Conservation (phyloP, 92 coral and sea anemone species). For the Actinernus sp. region DNA sequence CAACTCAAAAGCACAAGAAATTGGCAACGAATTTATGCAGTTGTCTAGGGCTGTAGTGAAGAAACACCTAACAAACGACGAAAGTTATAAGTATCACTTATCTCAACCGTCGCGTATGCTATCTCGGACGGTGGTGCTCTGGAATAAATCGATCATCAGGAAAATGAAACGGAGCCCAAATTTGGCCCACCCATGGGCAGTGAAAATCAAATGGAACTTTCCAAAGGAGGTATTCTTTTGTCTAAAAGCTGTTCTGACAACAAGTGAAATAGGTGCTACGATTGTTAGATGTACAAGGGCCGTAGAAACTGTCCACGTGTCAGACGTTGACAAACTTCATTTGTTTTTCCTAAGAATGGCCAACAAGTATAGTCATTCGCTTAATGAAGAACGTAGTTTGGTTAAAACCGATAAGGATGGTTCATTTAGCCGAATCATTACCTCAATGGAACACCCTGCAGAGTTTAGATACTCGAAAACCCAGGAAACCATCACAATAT, state of each 20-base stretch:
- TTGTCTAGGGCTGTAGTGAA: conserved; percentile 42
- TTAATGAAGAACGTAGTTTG: conserved; percentile 32
- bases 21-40: conserved; percentile 31
- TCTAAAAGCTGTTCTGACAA: not conserved
- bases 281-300: conserved; percentile 19
- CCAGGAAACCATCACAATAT: conserved; percentile 33
- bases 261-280: conserved; percentile 11
- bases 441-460: too few relatives aligned
- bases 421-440: conserved; percentile 50
- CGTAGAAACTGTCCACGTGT: conserved; percentile 9
- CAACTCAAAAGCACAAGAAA: conserved; percentile 8
- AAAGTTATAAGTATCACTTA: conserved; percentile 57
- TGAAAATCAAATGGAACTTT: conserved; percentile 26
- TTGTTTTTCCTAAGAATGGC: conserved; percentile 32
- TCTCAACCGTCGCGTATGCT: conserved; percentile 64
- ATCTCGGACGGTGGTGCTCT: conserved; percentile 26
- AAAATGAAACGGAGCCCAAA: conserved; percentile 46
- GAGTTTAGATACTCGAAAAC: conserved; percentile 52
- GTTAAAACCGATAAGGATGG: conserved; percentile 52
- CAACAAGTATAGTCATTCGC: conserved; percentile 44
- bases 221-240: conserved; percentile 47
- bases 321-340: conserved; percentile 14
- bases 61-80: conserved; percentile 35
- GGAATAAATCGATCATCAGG: conserved; percentile 50
- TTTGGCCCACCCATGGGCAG: conserved; percentile 48